Evolutionary conservation across 92 coral and sea anemone species (phyloP).

Genomic region (Chrysogorgia sp.): DNA sequence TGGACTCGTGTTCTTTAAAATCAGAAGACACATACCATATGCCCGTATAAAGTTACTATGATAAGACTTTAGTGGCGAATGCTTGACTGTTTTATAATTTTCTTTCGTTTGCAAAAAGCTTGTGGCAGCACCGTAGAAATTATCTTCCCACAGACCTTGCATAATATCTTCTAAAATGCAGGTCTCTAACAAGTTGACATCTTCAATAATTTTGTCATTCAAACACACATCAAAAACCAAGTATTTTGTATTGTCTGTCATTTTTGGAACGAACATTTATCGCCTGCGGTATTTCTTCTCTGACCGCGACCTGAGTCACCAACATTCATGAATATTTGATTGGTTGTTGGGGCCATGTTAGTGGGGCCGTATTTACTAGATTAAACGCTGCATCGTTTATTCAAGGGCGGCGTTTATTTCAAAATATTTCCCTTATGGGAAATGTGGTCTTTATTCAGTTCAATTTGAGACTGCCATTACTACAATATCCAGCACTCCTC

Average conservation of each 20-base stretch:
- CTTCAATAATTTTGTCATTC: constrained; percentile 13
- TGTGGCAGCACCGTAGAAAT: constrained; percentile 22
- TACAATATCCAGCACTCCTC: too few relatives aligned
- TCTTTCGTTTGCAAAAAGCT: constrained; percentile 24
- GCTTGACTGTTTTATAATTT: not conserved
- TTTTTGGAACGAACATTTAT: constrained; percentile 11
- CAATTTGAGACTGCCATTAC: too few relatives aligned
- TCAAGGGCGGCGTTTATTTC: too few relatives aligned
- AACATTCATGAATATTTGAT: too few relatives aligned
- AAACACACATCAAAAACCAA: constrained; percentile 30
- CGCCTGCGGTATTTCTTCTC: too few relatives aligned
- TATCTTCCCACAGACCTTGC: constrained; percentile 32
- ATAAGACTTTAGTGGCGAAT: not conserved
- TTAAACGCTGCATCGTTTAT: too few relatives aligned
- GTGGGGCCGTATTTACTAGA: too few relatives aligned
- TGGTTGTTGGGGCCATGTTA: too few relatives aligned
- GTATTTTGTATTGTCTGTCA: constrained; percentile 16
- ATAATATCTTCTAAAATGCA: constrained; percentile 22
- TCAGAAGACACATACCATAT: constrained; percentile 1
- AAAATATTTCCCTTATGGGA: too few relatives aligned
- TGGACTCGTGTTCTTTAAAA: not conserved
- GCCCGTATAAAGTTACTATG: constrained; percentile 30
- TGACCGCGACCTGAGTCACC: too few relatives aligned
- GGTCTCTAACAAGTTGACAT: constrained; percentile 9
- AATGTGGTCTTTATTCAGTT: too few relatives aligned